Evolutionary conservation across 2,888 invertebrate genomes (phyloP), one percentile per base, ranked within the genome.

Genomic region (Patella ulyssiponensis): DNA sequence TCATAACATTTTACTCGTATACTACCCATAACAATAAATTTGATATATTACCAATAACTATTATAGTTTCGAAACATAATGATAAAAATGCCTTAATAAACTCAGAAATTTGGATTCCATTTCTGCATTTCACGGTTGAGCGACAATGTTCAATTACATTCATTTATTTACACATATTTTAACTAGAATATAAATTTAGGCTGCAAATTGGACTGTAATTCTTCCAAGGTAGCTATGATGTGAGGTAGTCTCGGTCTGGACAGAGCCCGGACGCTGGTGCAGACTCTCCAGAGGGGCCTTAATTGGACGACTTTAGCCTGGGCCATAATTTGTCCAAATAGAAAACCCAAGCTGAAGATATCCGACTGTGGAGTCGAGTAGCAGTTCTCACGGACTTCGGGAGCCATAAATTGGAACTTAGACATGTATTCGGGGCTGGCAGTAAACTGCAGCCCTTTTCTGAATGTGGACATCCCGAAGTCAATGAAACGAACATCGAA

Each of bases 401-500:
- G 81, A 3, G 80, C 80, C 5, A 80, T 74, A 73, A 81, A 81
- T 75, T 80, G 79, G 77, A 77, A 81, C 74, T 78, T 79, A 73
- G 74, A 71, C 79, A 81, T 79, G 70, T 79, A 78, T 64, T 78
- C 79, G 17, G 79, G 75, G 3, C 77, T 77, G 20, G 77, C 77
- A 51, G 77, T 78, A 74, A 81, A 81, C 71, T 77, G 78, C 53
- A 81, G 74, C 0, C 81, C 81, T 75, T 81, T 78, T 75, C 78
- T 77, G 76, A 78, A 81, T 20, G 81, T 80, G 71, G 81, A 79
- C 80, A 81, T 81, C 76, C 80, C 81, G 23, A 81, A 72, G 51
- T 81, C 81, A 12, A 81, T 81, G 74, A 80, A 81, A 27, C 80
- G 77, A 54, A 81, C 80, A 14, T 64, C 64, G 2, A 20, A 20